phyloP scores from a whole-genome alignment of 2,888 invertebrate genomes.

The Fragum sueziense region DNA sequence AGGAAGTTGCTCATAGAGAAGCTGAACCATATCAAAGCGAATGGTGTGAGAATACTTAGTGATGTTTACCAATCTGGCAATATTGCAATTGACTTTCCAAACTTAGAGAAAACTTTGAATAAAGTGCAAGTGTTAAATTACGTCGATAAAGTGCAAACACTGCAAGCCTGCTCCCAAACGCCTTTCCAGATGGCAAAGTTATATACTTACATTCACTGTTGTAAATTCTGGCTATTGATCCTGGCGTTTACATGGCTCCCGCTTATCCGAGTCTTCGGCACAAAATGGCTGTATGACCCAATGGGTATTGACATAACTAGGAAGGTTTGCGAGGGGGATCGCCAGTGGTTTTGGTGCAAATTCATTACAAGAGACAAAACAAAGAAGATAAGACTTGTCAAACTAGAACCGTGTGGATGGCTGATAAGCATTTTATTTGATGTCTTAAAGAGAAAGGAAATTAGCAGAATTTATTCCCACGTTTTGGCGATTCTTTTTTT shows the following conservation, averaged over 20 bases:
- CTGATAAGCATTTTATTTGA: neutral
- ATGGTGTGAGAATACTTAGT: neutral
- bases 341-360: neutral
- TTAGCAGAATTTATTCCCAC: too few relatives aligned
- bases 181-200: neutral
- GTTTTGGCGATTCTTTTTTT: too few relatives aligned
- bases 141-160: neutral
- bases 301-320: neutral
- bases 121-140: neutral
- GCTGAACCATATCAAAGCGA: neutral
- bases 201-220: neutral
- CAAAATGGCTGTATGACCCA: neutral
- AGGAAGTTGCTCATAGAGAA: neutral
- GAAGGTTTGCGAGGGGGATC: neutral
- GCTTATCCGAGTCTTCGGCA: neutral
- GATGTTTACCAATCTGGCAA: neutral
- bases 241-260: neutral
- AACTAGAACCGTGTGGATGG: neutral
- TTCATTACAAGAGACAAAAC: neutral
- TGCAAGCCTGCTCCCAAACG: neutral
- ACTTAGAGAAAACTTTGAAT: neutral
- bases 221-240: neutral
- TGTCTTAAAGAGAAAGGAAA: neutral
- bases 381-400: neutral
- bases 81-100: neutral